phyloP scores from a whole-genome alignment of 2,797 vertebrate species.

The Myotis findleyi region DNA sequence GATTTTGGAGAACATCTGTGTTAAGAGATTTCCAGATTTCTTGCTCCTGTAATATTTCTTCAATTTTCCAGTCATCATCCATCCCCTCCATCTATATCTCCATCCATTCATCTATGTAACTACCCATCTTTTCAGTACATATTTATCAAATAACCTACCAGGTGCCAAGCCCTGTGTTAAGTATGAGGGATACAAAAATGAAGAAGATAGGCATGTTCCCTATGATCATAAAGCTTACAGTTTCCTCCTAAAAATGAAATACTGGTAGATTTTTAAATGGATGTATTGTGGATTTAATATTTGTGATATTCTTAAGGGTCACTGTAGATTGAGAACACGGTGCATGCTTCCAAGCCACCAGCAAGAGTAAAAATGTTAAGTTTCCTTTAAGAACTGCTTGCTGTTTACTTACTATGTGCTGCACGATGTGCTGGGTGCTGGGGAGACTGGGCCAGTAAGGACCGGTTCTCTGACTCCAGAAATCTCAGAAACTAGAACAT shows the following conservation, averaged over 20 bases:
- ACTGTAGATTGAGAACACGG: neutral
- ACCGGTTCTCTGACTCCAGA: neutral
- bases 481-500: neutral
- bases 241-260: neutral
- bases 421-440: neutral
- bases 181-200: neutral
- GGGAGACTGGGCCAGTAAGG: neutral
- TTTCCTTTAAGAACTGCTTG: neutral
- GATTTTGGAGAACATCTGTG: neutral
- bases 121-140: neutral
- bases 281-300: neutral
- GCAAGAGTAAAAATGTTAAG: neutral
- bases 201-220: neutral
- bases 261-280: neutral
- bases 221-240: neutral
- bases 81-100: neutral
- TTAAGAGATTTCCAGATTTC: conserved; percentile 15
- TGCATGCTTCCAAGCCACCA: neutral
- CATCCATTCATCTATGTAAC: neutral
- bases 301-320: neutral
- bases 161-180: neutral
- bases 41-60: neutral
- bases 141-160: neutral
- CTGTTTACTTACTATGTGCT: neutral
- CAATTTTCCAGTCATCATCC: neutral